Evolutionary conservation across 53 echinoderm and acorn worm genomes (phyloP).

Genomic region (Echinometra lucunter): DNA sequence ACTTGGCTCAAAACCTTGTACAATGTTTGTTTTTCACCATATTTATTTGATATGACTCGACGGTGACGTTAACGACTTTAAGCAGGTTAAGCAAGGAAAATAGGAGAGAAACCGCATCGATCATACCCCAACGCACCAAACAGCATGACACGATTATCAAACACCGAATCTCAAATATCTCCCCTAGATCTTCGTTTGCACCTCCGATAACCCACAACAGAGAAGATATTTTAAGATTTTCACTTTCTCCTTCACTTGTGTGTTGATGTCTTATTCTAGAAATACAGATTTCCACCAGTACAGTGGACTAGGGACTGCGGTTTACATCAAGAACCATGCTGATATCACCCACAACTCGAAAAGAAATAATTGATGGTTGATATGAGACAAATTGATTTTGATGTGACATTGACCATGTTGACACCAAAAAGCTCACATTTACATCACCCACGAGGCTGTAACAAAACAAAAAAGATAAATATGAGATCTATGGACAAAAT

Average conservation of each 20-base stretch:
- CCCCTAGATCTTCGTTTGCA: slow-evolving; percentile 32
- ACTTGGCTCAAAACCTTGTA: not conserved
- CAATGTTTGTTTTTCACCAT: not conserved
- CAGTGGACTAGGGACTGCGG: not conserved
- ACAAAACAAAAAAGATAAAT: not conserved
- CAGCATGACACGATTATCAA: slow-evolving; percentile 28
- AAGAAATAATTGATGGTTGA: slow-evolving; percentile 55
- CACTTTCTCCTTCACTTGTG: slow-evolving; percentile 16
- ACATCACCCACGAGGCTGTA: slow-evolving; percentile 63
- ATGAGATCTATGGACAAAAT: not conserved
- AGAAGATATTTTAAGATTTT: slow-evolving; percentile 24
- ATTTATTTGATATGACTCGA: not conserved
- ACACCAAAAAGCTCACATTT: slow-evolving; percentile 54
- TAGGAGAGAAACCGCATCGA: slow-evolving; percentile 20
- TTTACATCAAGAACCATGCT: slow-evolving; percentile 32
- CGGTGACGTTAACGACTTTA: not conserved
- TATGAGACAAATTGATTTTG: slow-evolving; percentile 65
- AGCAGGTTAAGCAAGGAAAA: not conserved
- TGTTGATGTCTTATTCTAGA: slow-evolving; percentile 45
- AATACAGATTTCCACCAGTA: not conserved
- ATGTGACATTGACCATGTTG: slow-evolving; percentile 69
- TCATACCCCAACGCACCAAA: not conserved
- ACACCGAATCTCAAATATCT: slow-evolving; percentile 20
- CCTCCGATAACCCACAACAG: not conserved
- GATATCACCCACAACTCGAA: not conserved